Percentiles rank a stretch among this genome's conserved stretches.
Evolutionary conservation across 2,113 vertebrate genomes (phyloP).

Genomic region (Okapia johnstoni): DNA sequence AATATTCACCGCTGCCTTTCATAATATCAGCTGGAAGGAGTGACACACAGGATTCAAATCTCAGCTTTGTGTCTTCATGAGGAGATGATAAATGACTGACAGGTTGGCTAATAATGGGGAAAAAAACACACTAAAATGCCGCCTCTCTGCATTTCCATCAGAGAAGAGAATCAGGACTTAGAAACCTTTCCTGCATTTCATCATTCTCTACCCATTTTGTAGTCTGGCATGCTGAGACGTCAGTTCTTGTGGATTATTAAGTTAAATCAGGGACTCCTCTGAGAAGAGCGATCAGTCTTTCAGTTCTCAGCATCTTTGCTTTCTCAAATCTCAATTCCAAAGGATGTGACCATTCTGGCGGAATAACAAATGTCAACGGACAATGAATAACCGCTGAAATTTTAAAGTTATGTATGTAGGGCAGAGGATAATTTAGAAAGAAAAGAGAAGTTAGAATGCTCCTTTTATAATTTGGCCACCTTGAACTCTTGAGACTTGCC

Average conservation of each 20-base stretch:
- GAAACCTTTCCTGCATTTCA: background rate
- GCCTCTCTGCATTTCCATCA: background rate
- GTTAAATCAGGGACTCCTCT: background rate
- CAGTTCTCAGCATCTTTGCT: background rate
- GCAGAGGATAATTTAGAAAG: background rate
- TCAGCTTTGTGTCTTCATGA: background rate
- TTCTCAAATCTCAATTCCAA: background rate
- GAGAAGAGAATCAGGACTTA: background rate
- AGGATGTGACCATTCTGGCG: background rate
- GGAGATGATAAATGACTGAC: slow-evolving; percentile 26
- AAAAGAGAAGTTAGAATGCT: background rate
- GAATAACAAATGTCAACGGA: background rate
- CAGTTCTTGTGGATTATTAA: background rate
- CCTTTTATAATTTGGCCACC: background rate
- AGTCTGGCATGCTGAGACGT: background rate
- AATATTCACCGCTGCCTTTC: background rate
- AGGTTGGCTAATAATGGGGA: slow-evolving; percentile 27
- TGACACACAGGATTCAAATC: slow-evolving; percentile 10
- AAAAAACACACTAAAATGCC: background rate
- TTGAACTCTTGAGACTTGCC: background rate
- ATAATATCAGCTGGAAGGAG: slow-evolving; percentile 7
- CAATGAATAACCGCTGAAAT: background rate
- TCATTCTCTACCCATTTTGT: background rate
- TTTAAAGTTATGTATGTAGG: no score
- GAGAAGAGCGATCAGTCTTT: background rate